phyloP scores from a whole-genome alignment of 2,888 invertebrate genomes.

The Phaedon cochleariae region DNA sequence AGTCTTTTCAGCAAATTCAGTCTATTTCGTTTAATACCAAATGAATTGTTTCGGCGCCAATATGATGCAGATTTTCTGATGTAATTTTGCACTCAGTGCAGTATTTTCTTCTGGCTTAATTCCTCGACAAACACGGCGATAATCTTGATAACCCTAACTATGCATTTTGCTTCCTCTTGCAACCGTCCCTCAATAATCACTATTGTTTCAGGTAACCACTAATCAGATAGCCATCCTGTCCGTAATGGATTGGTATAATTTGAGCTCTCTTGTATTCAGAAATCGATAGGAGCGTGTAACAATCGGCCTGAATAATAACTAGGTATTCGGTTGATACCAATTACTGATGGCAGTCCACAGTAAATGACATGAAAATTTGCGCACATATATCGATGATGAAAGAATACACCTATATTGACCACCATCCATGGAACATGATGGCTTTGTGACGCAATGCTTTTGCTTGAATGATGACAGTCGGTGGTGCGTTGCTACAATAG shows the following conservation, averaged over 20 bases:
- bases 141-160: no score
- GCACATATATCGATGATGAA: neutral
- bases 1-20: no score
- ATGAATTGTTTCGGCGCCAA: no score
- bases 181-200: constrained; percentile 5
- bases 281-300: constrained; percentile 28
- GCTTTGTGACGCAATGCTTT: neutral
- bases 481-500: no score
- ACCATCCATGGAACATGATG: no score
- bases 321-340: constrained; percentile 4
- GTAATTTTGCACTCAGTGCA: no score
- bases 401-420: neutral
- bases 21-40: no score
- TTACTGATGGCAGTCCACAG: neutral
- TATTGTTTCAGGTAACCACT: constrained; percentile 26
- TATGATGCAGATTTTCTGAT: no score
- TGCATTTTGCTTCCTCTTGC: neutral
- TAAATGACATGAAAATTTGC: neutral
- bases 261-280: constrained; percentile 24
- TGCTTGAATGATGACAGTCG: neutral
- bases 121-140: neutral
- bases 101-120: neutral
- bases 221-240: constrained; percentile 22
- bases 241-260: constrained; percentile 30
- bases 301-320: constrained; percentile 7